These are phyloP conservation scores for Heliocidaris tuberculata DNA, from an alignment of 35 echinoderm and acorn worm species.

Conservation along the genomic window DNA sequence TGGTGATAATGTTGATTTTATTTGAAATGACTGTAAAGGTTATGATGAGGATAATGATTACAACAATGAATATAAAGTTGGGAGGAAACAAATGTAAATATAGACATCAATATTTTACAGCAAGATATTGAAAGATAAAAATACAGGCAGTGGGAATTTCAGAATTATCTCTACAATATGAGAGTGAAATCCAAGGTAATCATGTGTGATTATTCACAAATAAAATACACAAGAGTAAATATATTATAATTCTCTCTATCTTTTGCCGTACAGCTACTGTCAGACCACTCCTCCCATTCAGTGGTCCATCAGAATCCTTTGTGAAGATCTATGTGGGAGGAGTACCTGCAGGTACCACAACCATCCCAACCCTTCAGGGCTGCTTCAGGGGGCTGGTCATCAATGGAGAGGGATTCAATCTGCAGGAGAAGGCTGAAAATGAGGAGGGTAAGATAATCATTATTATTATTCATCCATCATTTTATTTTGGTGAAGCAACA, in stretches of 20 bases:
- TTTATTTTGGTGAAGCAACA: no score
- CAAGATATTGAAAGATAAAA: no score
- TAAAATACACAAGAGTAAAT: no score
- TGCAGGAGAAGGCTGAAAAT: conserved; percentile 30
- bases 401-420: conserved; percentile 28
- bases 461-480: background rate
- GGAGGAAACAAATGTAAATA: no score
- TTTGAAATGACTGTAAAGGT: background rate
- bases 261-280: background rate
- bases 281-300: conserved; percentile 13
- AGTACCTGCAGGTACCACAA: conserved; percentile 44
- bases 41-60: background rate
- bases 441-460: background rate
- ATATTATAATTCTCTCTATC: background rate
- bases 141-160: no score
- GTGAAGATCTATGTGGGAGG: conserved; percentile 46
- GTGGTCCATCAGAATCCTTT: conserved; percentile 11
- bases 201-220: no score
- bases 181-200: no score
- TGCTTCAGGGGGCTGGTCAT: conserved; percentile 62
- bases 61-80: background rate
- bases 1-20: background rate
- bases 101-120: no score
- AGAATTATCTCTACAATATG: no score
- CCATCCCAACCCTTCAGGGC: conserved; percentile 47